Evolutionary conservation across 1,140 invertebrate species (phyloP).

Genomic region (Drosophila littoralis): DNA sequence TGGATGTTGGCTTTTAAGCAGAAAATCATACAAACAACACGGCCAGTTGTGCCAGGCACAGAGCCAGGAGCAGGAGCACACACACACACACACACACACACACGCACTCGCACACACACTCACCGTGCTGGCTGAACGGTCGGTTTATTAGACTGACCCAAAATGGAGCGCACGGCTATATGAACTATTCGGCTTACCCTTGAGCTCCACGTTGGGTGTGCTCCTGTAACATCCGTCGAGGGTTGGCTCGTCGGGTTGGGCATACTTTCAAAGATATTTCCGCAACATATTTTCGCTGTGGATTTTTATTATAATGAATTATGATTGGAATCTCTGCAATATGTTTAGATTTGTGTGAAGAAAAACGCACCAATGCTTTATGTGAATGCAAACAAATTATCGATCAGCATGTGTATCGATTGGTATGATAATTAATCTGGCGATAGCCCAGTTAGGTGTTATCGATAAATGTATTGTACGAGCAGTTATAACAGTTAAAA

Average conservation of each 20-base stretch:
- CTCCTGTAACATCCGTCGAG: neutral
- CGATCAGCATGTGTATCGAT: too few species aligned
- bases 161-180: constrained; percentile 55
- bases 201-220: constrained; percentile 14
- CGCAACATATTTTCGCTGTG: constrained; percentile 3
- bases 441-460: too few species aligned
- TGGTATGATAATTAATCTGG: too few species aligned
- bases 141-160: constrained; percentile 76
- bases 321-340: neutral
- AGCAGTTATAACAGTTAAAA: too few species aligned
- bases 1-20: constrained; percentile 65
- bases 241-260: neutral
- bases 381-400: too few species aligned
- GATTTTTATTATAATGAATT: constrained; percentile 7
- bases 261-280: constrained; percentile 20
- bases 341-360: too few species aligned
- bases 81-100: constrained; percentile 19
- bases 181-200: constrained; percentile 47
- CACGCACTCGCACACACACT: neutral
- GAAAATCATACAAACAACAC: constrained; percentile 64
- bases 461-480: too few species aligned
- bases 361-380: too few species aligned
- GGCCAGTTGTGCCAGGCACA: constrained; percentile 24
- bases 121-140: constrained; percentile 15
- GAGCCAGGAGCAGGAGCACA: neutral